Evolutionary conservation across 1,140 invertebrate species (phyloP).

Genomic region (Aphis craccivora): DNA sequence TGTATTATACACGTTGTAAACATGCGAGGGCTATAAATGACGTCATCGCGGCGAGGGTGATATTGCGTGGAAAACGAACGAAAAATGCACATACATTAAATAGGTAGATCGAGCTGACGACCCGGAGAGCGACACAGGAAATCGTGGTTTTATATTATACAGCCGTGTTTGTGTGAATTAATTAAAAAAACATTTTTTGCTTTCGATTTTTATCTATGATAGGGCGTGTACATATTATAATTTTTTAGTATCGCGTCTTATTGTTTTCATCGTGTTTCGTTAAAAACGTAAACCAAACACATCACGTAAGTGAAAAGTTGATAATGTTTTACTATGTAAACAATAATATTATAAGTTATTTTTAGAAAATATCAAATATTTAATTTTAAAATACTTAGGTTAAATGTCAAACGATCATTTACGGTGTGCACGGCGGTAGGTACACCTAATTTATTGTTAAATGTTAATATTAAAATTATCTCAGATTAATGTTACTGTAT

Average conservation of each 20-base stretch:
- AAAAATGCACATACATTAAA: neutral
- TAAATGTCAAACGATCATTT: no score
- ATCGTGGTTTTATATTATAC: neutral
- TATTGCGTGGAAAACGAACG: neutral
- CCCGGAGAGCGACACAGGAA: neutral
- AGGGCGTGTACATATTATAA: neutral
- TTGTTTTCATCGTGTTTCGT: neutral
- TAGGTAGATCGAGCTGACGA: neutral
- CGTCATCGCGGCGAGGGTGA: neutral
- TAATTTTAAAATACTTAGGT: no score
- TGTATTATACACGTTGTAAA: neutral
- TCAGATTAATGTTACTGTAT: neutral
- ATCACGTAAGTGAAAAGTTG: neutral
- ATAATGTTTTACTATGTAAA: neutral
- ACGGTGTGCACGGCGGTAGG: no score
- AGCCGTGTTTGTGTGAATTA: neutral
- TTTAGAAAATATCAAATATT: neutral
- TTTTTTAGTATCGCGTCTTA: neutral
- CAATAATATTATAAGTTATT: neutral
- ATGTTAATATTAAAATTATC: neutral
- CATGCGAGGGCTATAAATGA: slow-evolving; percentile 25
- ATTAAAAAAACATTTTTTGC: neutral
- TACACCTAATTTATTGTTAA: no score
- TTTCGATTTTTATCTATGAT: neutral
- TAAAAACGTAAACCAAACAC: neutral